A percentile compares a stretch with the other conserved stretches of the same genome.
These are phyloP conservation scores for Coregonus sp. DNA, from an alignment of 2,797 vertebrate genomes.

Conservation along the genomic window DNA sequence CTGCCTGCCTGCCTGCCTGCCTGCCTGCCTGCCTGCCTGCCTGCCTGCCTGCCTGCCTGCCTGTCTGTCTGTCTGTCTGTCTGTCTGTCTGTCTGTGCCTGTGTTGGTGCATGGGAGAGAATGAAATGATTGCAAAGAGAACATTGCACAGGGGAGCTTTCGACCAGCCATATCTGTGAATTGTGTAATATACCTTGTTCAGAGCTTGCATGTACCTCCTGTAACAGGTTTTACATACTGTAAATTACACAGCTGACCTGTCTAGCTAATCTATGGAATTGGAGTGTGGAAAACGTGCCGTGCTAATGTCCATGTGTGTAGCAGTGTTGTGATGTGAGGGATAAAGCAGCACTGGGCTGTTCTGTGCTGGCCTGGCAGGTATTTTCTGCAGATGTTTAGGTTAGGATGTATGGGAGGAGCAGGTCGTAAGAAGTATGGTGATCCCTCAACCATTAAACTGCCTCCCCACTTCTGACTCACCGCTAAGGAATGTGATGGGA, in stretches of 20 bases:
- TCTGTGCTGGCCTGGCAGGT: constrained; percentile 9
- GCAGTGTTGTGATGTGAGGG: constrained; percentile 38
- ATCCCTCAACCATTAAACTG: constrained; percentile 37
- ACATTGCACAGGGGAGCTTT: background rate
- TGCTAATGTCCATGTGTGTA: constrained; percentile 37
- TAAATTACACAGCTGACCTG: background rate
- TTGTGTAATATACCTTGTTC: background rate
- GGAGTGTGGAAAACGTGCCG: constrained; percentile 3
- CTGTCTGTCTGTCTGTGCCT: too few species aligned
- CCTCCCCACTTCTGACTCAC: constrained; percentile 39
- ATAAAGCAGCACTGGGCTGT: constrained; percentile 22
- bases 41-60: too few species aligned
- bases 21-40: too few species aligned
- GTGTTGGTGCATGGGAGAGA: background rate
- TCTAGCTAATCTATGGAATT: constrained; percentile 6
- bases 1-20: too few species aligned
- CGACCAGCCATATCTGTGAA: background rate
- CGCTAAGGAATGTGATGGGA: constrained; percentile 53
- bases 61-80: too few species aligned
- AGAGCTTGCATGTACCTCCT: background rate
- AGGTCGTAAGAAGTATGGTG: constrained; percentile 43
- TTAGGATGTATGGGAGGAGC: constrained; percentile 1
- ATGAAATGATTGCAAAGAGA: background rate
- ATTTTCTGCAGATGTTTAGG: constrained; percentile 3
- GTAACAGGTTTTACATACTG: background rate